Base-by-base conservation (phyloP, 1,140 invertebrate genomes). In the Pogonognathellus flavescens region DNA sequence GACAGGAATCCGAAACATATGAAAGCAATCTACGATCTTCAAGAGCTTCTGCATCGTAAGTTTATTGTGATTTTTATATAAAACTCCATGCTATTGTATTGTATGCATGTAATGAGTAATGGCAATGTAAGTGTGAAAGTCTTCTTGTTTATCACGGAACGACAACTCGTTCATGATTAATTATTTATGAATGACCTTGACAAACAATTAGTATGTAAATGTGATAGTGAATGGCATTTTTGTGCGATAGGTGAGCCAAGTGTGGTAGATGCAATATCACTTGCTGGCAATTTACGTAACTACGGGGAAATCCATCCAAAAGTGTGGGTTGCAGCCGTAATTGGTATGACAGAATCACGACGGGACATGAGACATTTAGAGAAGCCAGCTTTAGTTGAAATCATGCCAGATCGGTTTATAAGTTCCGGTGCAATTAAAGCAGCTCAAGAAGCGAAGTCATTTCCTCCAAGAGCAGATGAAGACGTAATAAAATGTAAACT, bases 381-480 rank as follows among this genome's bases (percentile, higher is more conserved):
- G 10, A 82, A 88, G 22, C 89, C 89, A 18, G 41, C 87, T 14
- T 70, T 89, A 57, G 85, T 49, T n/a, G 89, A 89, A 87, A 62
- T 89, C 0, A 86, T 88, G 83, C 89, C 89, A 7, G 88, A 88
- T 31, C 80, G 76, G 25, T 89, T 88, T 84, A 76, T 89, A 25
- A 25, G 25, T 16, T 22, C 49, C 20, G 60, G 18, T 6, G 82
- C 82, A 1, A 84, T 84, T 14, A 13, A 52, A 13, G 22, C 22
- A 66, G 53, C 20, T 5, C 0, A 18, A 6, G 14, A 9, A 31
- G 11, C 9, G 25, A 13, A 22, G 62, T 66, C 22, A 66, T 20
- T 25, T 10, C 9, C 9, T 60, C 22, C 16, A n/a, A n/a, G n/a
- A n/a, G n/a, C n/a, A n/a, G n/a, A n/a, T 16, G 11, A n/a, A 1